phyloP scores from a whole-genome alignment of 2,113 vertebrate species.

The Halcyon malimbica region DNA sequence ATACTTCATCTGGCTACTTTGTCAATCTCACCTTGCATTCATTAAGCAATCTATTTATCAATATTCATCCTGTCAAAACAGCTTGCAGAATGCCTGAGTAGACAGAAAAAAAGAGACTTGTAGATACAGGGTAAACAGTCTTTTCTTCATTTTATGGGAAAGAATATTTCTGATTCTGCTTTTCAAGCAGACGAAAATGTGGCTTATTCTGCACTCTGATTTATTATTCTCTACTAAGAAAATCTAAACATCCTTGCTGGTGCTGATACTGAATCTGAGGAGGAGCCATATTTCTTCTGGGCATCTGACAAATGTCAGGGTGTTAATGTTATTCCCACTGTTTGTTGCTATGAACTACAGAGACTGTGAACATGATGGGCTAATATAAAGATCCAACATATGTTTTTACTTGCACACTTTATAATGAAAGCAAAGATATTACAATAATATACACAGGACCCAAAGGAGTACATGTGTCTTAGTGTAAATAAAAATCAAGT shows the following conservation, averaged over 20 bases:
- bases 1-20: neutral
- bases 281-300: neutral
- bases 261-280: neutral
- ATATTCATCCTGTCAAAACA: neutral
- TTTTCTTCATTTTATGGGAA: neutral
- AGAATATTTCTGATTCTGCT: neutral
- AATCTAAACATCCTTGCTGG: neutral
- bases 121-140: neutral
- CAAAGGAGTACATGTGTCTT: neutral
- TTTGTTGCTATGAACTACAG: neutral
- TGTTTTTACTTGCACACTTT: neutral
- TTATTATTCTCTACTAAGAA: neutral
- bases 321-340: neutral
- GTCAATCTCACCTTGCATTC: neutral
- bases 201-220: neutral
- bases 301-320: neutral
- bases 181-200: neutral
- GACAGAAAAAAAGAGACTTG: neutral
- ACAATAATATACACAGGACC: neutral
- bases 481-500: neutral
- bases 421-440: neutral
- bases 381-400: neutral
- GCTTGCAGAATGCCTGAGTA: neutral
- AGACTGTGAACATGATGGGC: neutral
- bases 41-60: neutral